Conservation (phyloP, 2,888 invertebrate genomes). For the Drosophila melanosoma region DNA sequence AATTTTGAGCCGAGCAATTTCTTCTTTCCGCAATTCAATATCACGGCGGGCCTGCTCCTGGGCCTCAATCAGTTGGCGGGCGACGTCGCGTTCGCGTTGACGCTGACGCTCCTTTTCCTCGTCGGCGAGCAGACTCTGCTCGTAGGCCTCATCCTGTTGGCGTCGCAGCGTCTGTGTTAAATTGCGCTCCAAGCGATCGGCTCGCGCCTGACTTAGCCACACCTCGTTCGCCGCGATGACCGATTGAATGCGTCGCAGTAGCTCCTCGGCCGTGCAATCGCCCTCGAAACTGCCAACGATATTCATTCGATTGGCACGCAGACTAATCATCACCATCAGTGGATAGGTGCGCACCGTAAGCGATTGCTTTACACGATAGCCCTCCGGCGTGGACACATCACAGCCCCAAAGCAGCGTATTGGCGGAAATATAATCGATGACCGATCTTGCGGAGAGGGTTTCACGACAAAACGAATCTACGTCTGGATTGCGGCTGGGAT, state of each 20-base stretch:
- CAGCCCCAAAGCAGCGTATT: constrained; percentile 98
- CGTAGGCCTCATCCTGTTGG: constrained; percentile 97
- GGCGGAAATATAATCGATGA: constrained; percentile 92
- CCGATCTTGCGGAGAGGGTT: constrained; percentile 89
- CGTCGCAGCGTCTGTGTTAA: constrained; percentile 94
- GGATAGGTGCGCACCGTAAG: constrained; percentile 94
- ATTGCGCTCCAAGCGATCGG: constrained; percentile 93
- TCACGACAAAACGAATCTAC: constrained; percentile 86
- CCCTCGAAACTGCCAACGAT: constrained; percentile 96
- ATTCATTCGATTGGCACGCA: constrained; percentile 96
- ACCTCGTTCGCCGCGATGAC: constrained; percentile 95
- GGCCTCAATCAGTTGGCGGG: constrained; percentile 86
- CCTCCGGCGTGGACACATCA: constrained; percentile 94
- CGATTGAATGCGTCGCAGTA: constrained; percentile 90
- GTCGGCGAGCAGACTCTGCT: constrained; percentile 95
- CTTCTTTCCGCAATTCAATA: constrained; percentile 86
- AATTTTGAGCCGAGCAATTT: constrained; percentile 89
- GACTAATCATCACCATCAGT: constrained; percentile 94
- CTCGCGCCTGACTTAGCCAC: constrained; percentile 93
- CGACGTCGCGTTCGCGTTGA: constrained; percentile 87
- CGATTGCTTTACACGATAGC: constrained; percentile 95
- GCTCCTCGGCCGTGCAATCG: constrained; percentile 89
- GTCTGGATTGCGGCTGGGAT: constrained; percentile 86
- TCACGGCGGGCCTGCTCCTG: constrained; percentile 86
- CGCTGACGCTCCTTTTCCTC: constrained; percentile 95